Evolutionary conservation across 2,888 invertebrate genomes (phyloP).

Genomic region (Ichneumoninae sp.): DNA sequence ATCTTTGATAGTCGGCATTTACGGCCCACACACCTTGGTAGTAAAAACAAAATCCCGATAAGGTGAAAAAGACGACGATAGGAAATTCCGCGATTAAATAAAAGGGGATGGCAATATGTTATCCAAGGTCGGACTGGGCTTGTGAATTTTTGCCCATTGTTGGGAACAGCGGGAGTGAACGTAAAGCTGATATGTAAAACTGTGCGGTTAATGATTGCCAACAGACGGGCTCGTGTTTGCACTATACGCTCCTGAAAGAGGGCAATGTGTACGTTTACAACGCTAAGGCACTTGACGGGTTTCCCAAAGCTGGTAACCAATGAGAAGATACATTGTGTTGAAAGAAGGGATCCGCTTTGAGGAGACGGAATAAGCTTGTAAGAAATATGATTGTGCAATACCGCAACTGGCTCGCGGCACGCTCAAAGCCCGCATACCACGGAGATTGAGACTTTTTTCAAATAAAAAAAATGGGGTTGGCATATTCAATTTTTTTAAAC

Average conservation of each 20-base stretch:
- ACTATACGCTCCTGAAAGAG: conserved; percentile 66
- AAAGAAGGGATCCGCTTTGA: conserved; percentile 72
- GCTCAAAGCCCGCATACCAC: background rate
- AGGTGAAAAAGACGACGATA: background rate
- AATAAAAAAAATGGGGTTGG: background rate
- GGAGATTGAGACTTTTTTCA: background rate
- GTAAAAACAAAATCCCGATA: background rate
- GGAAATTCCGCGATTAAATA: background rate
- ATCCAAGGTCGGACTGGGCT: background rate
- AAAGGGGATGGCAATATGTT: background rate
- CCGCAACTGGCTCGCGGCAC: background rate
- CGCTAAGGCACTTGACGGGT: conserved; percentile 74
- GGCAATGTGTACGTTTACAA: conserved; percentile 72
- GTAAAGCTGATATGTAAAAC: conserved; percentile 9
- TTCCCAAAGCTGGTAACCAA: conserved; percentile 78
- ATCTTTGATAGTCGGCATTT: background rate
- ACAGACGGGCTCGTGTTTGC: conserved; percentile 21
- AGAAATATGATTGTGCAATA: conserved; percentile 75
- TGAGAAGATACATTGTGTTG: conserved; percentile 72
- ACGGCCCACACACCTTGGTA: background rate
- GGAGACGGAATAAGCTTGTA: conserved; percentile 70
- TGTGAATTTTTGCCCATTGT: conserved; percentile 4
- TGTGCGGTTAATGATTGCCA: conserved; percentile 24
- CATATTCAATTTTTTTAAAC: background rate
- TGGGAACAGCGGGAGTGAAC: background rate